phyloP scores from a whole-genome alignment of 1,140 invertebrate species.

The Drosophila suzukii region DNA sequence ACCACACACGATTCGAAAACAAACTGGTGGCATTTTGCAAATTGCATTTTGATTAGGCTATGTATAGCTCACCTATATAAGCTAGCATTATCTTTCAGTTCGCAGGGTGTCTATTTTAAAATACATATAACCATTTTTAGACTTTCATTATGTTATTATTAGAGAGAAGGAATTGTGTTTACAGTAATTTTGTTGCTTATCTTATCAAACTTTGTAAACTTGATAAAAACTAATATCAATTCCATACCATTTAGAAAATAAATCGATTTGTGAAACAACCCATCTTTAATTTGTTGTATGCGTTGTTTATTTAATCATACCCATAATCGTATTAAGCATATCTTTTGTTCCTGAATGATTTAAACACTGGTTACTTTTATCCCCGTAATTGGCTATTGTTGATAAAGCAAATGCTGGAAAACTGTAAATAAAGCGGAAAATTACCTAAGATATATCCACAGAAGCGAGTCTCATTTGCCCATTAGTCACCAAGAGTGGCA shows the following conservation, averaged over 20 bases:
- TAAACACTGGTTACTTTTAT: constrained; percentile 1
- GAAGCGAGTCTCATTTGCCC: constrained; percentile 32
- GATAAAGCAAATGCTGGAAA: neutral
- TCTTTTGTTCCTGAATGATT: neutral
- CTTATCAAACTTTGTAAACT: no score
- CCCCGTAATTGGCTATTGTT: constrained; percentile 22
- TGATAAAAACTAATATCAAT: no score
- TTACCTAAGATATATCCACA: constrained; percentile 13
- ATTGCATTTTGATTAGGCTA: constrained; percentile 21
- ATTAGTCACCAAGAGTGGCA: constrained; percentile 57
- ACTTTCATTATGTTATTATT: no score
- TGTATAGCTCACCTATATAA: constrained; percentile 9
- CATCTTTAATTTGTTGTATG: neutral
- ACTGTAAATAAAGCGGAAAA: constrained; percentile 12
- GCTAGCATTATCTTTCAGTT: constrained; percentile 1
- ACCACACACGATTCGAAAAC: constrained; percentile 8
- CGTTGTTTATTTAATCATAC: neutral
- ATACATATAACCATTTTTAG: neutral
- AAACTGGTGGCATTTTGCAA: constrained; percentile 29
- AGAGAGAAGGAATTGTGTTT: no score
- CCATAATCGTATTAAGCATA: no score
- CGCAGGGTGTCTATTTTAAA: neutral
- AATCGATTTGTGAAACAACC: no score
- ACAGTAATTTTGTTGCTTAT: no score
- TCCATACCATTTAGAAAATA: no score